These are phyloP conservation scores for Rhinella marina DNA, from an alignment of 2,797 vertebrate species.

Conservation along the genomic window DNA sequence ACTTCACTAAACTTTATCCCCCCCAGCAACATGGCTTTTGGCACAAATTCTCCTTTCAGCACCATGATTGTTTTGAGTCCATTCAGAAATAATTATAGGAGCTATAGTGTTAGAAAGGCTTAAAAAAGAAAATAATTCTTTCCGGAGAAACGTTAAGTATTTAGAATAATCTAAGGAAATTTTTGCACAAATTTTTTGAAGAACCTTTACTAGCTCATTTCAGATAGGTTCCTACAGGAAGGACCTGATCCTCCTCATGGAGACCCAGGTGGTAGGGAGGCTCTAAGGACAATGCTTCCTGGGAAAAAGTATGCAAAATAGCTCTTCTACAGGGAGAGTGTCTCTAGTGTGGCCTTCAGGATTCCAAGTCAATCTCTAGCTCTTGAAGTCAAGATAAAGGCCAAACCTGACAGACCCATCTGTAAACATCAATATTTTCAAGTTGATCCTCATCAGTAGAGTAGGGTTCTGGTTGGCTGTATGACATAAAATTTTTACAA, in stretches of 20 bases:
- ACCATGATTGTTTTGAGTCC: constrained; percentile 17
- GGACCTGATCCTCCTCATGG: no score
- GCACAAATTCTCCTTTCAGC: constrained; percentile 24
- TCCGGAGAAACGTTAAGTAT: constrained; percentile 77
- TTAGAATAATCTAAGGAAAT: not conserved
- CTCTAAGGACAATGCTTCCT: no score
- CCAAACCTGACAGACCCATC: not conserved
- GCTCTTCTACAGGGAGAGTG: no score
- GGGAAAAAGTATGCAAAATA: no score
- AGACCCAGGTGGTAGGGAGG: no score
- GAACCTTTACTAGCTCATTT: no score
- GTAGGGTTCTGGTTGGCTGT: not conserved
- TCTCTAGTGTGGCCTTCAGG: not conserved
- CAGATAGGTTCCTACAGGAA: no score
- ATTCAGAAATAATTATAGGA: constrained; percentile 45
- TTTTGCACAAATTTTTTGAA: not conserved
- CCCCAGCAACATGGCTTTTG: constrained; percentile 36
- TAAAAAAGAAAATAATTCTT: constrained; percentile 70
- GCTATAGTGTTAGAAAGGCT: constrained; percentile 74
- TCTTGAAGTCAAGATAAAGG: not conserved
- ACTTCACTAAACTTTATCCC: not conserved
- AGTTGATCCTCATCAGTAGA: not conserved
- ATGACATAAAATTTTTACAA: no score
- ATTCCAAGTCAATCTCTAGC: not conserved
- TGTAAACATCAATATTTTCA: not conserved